Conservation (phyloP, 1,140 invertebrate genomes). For the Plectrocnemia conspersa region DNA sequence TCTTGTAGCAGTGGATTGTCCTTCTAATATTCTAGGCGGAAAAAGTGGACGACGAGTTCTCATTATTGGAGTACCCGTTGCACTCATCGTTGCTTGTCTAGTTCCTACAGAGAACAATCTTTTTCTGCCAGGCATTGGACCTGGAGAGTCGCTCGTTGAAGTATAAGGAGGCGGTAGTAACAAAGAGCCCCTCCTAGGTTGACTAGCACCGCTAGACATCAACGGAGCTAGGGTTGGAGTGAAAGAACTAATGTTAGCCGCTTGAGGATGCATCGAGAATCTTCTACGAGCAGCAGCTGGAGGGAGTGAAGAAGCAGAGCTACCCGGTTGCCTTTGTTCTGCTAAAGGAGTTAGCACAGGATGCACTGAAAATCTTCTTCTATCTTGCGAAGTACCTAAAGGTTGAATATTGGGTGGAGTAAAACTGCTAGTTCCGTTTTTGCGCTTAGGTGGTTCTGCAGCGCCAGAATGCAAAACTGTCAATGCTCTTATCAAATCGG, state of each 20-base stretch:
- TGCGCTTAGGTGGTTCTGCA: slow-evolving; percentile 44
- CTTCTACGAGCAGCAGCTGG: slow-evolving; percentile 25
- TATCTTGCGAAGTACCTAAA: not conserved
- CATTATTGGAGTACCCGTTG: slow-evolving; percentile 8
- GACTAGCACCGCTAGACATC: slow-evolving; percentile 3
- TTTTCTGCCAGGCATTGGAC: slow-evolving; percentile 12
- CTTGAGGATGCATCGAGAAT: slow-evolving; percentile 16
- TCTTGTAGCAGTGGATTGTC: slow-evolving; percentile 1
- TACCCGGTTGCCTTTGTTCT: slow-evolving; percentile 8
- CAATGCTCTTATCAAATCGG: slow-evolving; percentile 67
- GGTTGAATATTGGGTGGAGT: slow-evolving; percentile 45
- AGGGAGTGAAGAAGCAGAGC: slow-evolving; percentile 11
- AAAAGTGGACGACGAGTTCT: slow-evolving; percentile 16
- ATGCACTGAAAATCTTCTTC: slow-evolving; percentile 24
- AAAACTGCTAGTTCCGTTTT: slow-evolving; percentile 53
- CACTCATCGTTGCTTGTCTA: slow-evolving; percentile 15
- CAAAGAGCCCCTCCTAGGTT: slow-evolving; percentile 13
- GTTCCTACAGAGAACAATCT: not conserved
- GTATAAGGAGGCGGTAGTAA: slow-evolving; percentile 28
- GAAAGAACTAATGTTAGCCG: not conserved
- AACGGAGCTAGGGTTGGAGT: slow-evolving; percentile 22
- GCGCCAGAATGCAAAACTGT: slow-evolving; percentile 52
- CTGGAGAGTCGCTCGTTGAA: slow-evolving; percentile 10
- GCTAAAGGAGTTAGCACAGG: slow-evolving; percentile 1
- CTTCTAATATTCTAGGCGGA: slow-evolving; percentile 22